Conservation (phyloP, 2,797 vertebrate species). For the Erethizon dorsatum region DNA sequence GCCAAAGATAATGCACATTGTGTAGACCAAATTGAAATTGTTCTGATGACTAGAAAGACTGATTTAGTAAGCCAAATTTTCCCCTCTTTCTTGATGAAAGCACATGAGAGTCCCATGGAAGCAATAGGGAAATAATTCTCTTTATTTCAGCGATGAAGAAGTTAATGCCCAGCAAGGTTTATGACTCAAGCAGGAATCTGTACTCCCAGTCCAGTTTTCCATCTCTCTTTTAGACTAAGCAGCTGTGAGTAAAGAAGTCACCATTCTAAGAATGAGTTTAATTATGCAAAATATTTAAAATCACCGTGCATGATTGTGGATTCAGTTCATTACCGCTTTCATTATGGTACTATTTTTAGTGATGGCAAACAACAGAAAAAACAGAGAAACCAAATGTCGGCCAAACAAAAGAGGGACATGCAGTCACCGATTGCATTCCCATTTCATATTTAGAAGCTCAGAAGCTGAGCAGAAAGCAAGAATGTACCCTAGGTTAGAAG, state of each 20-base stretch:
- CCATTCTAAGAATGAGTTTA: conserved; percentile 55
- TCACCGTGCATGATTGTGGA: not conserved
- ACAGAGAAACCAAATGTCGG: conserved; percentile 30
- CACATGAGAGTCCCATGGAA: conserved; percentile 41
- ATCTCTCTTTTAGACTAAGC: conserved; percentile 47
- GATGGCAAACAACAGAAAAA: conserved; percentile 20
- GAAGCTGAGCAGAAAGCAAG: conserved; percentile 47
- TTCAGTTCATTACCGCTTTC: not conserved
- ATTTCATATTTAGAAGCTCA: conserved; percentile 36
- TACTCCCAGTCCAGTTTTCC: not conserved
- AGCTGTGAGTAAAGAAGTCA: conserved; percentile 36
- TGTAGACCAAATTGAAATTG: conserved; percentile 51
- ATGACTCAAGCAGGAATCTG: conserved; percentile 49
- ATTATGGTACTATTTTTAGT: not conserved
- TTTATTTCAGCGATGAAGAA: conserved; percentile 49
- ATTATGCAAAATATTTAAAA: conserved; percentile 61
- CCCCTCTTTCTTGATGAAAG: conserved; percentile 20
- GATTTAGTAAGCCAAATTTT: conserved; percentile 72
- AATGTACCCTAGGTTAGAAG: conserved; percentile 57
- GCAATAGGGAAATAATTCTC: conserved; percentile 68
- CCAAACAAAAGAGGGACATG: not conserved
- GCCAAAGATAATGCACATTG: conserved; percentile 32
- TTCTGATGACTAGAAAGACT: conserved; percentile 60
- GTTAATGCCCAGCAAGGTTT: conserved; percentile 69
- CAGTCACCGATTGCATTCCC: not conserved